Conservation (phyloP, 2,797 vertebrate species). For the Clamator glandarius region DNA sequence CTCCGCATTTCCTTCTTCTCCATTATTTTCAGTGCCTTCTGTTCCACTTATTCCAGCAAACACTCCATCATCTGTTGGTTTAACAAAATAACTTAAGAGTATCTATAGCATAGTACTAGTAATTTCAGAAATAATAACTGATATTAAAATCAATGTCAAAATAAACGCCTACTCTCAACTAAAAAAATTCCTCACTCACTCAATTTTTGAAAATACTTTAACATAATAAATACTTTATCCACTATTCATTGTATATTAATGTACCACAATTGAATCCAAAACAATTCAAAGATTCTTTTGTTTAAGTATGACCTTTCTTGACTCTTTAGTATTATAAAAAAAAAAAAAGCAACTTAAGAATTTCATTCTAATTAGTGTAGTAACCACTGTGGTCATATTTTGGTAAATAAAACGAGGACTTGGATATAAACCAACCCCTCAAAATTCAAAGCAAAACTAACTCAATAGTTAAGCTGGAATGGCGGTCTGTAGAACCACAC, state of each 20-base stretch:
- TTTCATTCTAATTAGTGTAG: neutral
- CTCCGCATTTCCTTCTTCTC: neutral
- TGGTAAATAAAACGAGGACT: neutral
- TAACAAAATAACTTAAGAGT: neutral
- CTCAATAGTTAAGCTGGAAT: neutral
- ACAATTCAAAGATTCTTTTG: constrained; percentile 23
- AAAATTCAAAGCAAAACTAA: neutral
- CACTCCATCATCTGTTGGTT: neutral
- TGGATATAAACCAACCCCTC: neutral
- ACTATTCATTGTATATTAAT: neutral
- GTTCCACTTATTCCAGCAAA: neutral
- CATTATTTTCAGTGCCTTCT: neutral
- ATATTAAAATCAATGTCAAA: constrained; percentile 13
- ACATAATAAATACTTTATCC: neutral
- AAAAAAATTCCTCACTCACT: neutral
- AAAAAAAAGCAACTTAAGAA: neutral
- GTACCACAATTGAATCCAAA: constrained; percentile 54
- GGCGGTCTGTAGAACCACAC: neutral
- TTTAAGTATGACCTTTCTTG: neutral
- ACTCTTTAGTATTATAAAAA: constrained; percentile 1
- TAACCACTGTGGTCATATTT: neutral
- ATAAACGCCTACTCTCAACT: neutral
- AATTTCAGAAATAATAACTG: neutral
- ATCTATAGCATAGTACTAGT: neutral
- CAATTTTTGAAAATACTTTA: constrained; percentile 30